Conservation (phyloP, 2,113 vertebrate species). For the Rattus rattus region DNA sequence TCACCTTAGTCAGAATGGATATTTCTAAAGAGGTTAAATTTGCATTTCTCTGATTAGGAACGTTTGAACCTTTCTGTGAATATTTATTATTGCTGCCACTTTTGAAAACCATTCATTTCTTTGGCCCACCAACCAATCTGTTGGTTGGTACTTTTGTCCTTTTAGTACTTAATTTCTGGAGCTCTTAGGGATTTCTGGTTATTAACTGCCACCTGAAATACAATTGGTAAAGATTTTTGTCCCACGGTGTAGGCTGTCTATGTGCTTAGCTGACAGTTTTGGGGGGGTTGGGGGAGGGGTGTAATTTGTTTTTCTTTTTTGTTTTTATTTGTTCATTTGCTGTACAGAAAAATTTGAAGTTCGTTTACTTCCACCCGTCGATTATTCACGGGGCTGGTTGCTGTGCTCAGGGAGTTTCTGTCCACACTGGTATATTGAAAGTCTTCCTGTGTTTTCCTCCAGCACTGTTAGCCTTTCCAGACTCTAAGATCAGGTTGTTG, state of each 20-base stretch:
- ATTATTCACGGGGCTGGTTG: background rate
- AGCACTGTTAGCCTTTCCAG: background rate
- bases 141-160: background rate
- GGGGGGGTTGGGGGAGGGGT: no score
- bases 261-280: background rate
- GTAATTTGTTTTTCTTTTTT: no score
- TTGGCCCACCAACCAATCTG: background rate
- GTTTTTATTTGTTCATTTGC: no score
- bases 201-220: background rate
- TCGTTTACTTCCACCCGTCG: background rate
- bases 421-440: background rate
- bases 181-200: background rate
- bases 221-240: background rate
- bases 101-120: background rate
- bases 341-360: no score
- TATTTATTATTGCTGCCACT: background rate
- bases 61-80: background rate
- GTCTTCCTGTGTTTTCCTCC: background rate
- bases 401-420: background rate
- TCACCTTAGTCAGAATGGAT: no score
- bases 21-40: background rate
- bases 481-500: background rate
- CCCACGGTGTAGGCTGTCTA: background rate
- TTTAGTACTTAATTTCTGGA: background rate
- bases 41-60: background rate